These are phyloP conservation scores for Percopsis transmontana DNA, from an alignment of 2,113 vertebrate genomes.

Conservation along the genomic window DNA sequence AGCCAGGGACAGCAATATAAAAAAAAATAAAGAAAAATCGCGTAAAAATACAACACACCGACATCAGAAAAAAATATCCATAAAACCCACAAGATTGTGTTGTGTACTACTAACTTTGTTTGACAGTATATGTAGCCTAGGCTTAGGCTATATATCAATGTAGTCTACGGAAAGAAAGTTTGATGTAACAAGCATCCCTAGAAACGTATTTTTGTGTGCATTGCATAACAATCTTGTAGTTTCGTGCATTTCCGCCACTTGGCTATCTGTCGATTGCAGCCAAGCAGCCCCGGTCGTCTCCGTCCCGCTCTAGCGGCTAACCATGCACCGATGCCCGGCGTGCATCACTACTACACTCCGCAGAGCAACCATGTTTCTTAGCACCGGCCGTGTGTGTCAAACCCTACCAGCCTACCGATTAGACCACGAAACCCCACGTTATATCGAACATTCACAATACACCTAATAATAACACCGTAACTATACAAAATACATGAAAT, in stretches of 20 bases:
- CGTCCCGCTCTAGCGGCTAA: slow-evolving; percentile 69
- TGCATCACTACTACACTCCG: slow-evolving; percentile 78
- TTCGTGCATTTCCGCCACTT: background rate
- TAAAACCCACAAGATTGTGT: slow-evolving; percentile 24
- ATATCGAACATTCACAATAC: too few relatives aligned
- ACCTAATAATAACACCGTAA: too few relatives aligned
- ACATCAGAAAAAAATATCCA: slow-evolving; percentile 1
- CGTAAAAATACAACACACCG: too few relatives aligned
- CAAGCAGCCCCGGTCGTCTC: slow-evolving; percentile 61
- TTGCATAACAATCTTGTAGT: background rate
- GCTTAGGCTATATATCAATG: too few relatives aligned
- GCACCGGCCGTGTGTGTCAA: slow-evolving; percentile 61
- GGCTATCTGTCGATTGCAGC: slow-evolving; percentile 11
- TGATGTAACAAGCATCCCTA: background rate
- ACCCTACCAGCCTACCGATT: slow-evolving; percentile 2
- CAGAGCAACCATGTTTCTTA: slow-evolving; percentile 76
- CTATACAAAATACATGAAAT: too few relatives aligned
- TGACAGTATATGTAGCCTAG: slow-evolving; percentile 42
- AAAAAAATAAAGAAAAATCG: too few relatives aligned
- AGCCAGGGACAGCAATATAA: too few relatives aligned
- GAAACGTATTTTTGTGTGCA: slow-evolving; percentile 11
- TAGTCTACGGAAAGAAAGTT: background rate
- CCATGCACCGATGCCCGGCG: slow-evolving; percentile 66
- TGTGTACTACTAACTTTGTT: slow-evolving; percentile 50
- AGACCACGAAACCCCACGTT: too few relatives aligned